Evolutionary conservation across 2,888 invertebrate species (phyloP).

Genomic region (Scaptomyza polygonia): DNA sequence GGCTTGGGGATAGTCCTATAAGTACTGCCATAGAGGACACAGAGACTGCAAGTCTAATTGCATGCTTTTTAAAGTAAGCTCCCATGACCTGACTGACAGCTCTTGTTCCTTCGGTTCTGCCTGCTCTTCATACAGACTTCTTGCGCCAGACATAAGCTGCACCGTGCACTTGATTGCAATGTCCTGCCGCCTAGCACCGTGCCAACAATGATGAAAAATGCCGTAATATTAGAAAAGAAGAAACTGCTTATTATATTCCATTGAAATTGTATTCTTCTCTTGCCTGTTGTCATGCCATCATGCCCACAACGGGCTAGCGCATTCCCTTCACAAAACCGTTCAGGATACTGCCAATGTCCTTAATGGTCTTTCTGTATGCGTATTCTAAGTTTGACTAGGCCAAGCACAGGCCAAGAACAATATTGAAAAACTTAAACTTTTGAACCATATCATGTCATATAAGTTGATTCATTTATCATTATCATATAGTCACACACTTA

Average conservation of each 20-base stretch:
- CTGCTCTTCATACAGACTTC: slow-evolving; percentile 13
- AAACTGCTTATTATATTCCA: slow-evolving; percentile 30
- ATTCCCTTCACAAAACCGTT: slow-evolving; percentile 3
- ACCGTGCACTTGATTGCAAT: slow-evolving; percentile 17
- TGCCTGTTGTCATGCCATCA: slow-evolving; percentile 10
- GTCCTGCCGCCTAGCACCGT: slow-evolving; percentile 12
- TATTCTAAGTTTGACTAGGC: slow-evolving; percentile 4
- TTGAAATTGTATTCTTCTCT: slow-evolving; percentile 35
- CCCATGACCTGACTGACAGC: slow-evolving; percentile 34
- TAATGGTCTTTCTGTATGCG: slow-evolving; percentile 6
- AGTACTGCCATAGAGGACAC: slow-evolving; percentile 5
- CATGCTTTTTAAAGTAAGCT: slow-evolving; percentile 26
- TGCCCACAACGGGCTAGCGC: slow-evolving; percentile 9
- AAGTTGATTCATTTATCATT: slow-evolving; percentile 21
- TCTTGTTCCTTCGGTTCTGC: slow-evolving; percentile 4
- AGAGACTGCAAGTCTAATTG: slow-evolving; percentile 33
- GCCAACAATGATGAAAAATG: slow-evolving; percentile 37
- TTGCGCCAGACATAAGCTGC: slow-evolving; percentile 3
- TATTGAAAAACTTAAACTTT: slow-evolving; percentile 24
- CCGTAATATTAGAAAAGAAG: slow-evolving; percentile 29
- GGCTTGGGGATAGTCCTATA: slow-evolving; percentile 3
- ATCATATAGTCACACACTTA: slow-evolving; percentile 17
- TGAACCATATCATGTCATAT: slow-evolving; percentile 17
- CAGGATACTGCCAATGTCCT: slow-evolving; percentile 27
- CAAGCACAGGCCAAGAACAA: slow-evolving; percentile 18